Base-by-base conservation (phyloP, 2,888 invertebrate genomes). In the Unio delphinus region DNA sequence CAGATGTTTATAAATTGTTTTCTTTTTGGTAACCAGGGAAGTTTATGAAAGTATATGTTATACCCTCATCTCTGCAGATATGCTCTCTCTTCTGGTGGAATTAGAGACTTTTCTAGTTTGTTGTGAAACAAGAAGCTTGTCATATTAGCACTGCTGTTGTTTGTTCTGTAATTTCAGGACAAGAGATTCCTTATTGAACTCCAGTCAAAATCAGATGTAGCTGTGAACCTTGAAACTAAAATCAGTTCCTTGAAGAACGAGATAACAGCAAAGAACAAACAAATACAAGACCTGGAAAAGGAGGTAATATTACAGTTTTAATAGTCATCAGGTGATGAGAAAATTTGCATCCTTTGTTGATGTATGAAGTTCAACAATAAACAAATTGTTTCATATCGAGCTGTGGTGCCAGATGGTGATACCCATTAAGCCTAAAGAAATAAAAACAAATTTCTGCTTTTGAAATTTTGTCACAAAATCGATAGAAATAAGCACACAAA, bases 251-350 rank as follows among this genome's bases (percentile, higher is more conserved):
- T 83, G 61, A 82, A 80, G 65, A 61, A 74, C 57, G 81, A 81
- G 54, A 67, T 80, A 17, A 74, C 79, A 61, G 65, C 75, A 45
- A 83, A 84, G 65, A 82, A 80, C 57, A 86, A 84, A 71, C 80
- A 83, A 61, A 78, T 82, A 17, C 84, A 83, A 72, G 86, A 86
- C 60, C 72, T 86, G 17, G 86, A 87, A 70, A 86, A 84, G 73
- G 87, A 87, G 83, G 87, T 86, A 75, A 45, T 45, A 45, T 45
- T 45, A 15, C 45, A 45, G 45, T 45, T 45, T 45, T 45, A 45
- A 45, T 45, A 45, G 45, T 15, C 45, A 45, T 15, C 45, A 45
- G 2, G 45, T 45, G 45, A 5, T 18, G 30, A 23, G 62, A 58
- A 67, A 17, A 26, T 30, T 68, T 45, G 26, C 45, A 34, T 28